Conservation (phyloP, 2,888 invertebrate genomes). For the Drosophila lacicola region DNA sequence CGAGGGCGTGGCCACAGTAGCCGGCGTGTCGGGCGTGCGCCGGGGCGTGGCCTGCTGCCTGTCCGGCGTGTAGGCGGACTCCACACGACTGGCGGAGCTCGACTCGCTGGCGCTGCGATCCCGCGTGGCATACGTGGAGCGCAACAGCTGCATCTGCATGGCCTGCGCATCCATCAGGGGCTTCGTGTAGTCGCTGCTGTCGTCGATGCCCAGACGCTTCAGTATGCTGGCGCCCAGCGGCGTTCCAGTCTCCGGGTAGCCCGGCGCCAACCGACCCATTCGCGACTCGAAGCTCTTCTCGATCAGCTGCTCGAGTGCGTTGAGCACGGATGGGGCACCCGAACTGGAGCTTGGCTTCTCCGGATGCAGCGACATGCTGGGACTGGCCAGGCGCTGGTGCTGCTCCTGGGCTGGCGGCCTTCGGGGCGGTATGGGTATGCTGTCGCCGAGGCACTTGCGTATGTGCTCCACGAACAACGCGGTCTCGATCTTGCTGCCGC, state of each 20-base stretch:
- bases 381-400: conserved; percentile 86
- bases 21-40: conserved; percentile 56
- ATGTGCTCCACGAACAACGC: conserved; percentile 97
- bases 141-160: conserved; percentile 93
- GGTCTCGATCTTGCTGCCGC: conserved; percentile 97
- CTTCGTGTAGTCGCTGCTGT: conserved; percentile 96
- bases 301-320: conserved; percentile 98
- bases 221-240: conserved; percentile 96
- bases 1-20: conserved; percentile 70
- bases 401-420: conserved; percentile 86
- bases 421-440: conserved; percentile 85
- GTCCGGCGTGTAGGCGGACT: conserved; percentile 91
- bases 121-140: conserved; percentile 90
- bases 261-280: conserved; percentile 87
- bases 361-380: conserved; percentile 86
- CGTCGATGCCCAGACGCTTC: conserved; percentile 96
- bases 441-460: conserved; percentile 94
- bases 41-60: conserved; percentile 83
- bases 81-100: conserved; percentile 92
- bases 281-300: conserved; percentile 98
- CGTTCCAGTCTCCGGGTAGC: conserved; percentile 86
- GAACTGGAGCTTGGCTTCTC: conserved; percentile 86
- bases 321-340: conserved; percentile 92
- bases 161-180: conserved; percentile 95
- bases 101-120: conserved; percentile 95